Percentiles rank a stretch among this genome's conserved stretches.
These are phyloP conservation scores for Zaprionus kolodkinae DNA, from an alignment of 1,140 invertebrate species.

Conservation along the genomic window DNA sequence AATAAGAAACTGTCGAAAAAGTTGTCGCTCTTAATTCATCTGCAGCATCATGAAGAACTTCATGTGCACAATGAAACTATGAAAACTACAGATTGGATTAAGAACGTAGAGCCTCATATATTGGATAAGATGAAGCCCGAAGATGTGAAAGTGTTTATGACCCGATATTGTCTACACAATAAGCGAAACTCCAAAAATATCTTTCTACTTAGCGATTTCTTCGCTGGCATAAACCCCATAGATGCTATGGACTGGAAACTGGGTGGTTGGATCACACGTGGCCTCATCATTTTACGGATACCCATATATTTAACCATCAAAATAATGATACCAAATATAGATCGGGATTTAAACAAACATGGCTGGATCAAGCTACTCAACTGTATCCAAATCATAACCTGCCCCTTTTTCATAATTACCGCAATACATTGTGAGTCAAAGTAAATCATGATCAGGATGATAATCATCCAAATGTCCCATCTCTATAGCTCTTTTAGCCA, in stretches of 20 bases:
- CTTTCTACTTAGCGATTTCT: slow-evolving; percentile 34
- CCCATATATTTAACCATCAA: slow-evolving; percentile 30
- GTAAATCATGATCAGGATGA: too few species aligned
- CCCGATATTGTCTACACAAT: slow-evolving; percentile 28
- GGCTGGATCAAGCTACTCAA: slow-evolving; percentile 65
- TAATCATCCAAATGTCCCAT: neutral
- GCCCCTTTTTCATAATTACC: slow-evolving; percentile 21
- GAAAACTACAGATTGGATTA: too few species aligned
- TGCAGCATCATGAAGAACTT: neutral
- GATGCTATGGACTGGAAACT: slow-evolving; percentile 26
- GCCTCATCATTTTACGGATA: neutral
- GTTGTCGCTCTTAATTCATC: neutral
- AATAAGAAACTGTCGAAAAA: neutral
- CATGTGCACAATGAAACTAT: neutral
- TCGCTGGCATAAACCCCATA: slow-evolving; percentile 38
- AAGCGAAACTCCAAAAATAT: slow-evolving; percentile 32
- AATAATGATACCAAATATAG: slow-evolving; percentile 41
- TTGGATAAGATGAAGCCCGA: neutral
- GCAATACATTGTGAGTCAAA: slow-evolving; percentile 30
- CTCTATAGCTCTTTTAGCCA: slow-evolving; percentile 13
- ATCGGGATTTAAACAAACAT: slow-evolving; percentile 49
- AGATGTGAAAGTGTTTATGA: slow-evolving; percentile 7
- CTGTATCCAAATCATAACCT: slow-evolving; percentile 43
- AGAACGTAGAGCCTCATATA: neutral
- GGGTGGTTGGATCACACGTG: neutral